These are phyloP conservation scores for Sardinella longiceps DNA, from an alignment of 2,797 vertebrate species.

Conservation along the genomic window DNA sequence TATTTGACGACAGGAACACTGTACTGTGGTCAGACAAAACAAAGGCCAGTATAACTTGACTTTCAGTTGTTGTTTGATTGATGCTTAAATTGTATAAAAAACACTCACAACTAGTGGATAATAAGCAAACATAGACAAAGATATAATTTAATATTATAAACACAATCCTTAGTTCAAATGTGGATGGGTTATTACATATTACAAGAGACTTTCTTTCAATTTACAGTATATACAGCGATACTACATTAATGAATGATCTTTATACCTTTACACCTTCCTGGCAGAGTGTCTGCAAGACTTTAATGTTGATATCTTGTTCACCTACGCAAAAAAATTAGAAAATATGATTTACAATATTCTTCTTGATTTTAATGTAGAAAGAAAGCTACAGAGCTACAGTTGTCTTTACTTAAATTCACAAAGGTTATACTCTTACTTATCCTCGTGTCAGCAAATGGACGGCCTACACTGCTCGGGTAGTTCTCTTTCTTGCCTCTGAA, in stretches of 20 bases:
- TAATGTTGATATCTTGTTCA: conserved; percentile 82
- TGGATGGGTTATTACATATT: no score
- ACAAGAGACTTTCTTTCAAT: no score
- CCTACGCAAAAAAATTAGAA: conserved; percentile 61
- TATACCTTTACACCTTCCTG: conserved; percentile 87
- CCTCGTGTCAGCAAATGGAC: conserved; percentile 83
- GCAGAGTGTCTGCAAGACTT: conserved; percentile 83
- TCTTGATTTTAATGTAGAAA: not conserved
- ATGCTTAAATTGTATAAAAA: no score
- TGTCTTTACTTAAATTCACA: not conserved
- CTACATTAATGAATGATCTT: not conserved
- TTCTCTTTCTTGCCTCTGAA: conserved; percentile 91
- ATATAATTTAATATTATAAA: no score
- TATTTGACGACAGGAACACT: conserved; percentile 88
- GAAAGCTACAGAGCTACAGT: no score
- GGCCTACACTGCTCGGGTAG: conserved; percentile 80
- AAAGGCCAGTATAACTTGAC: not conserved
- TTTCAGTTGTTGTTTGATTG: not conserved
- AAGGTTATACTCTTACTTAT: conserved; percentile 74
- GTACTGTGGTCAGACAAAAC: conserved; percentile 74
- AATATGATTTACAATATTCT: not conserved
- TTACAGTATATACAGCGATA: no score
- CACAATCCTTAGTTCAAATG: no score
- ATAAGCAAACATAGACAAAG: no score
- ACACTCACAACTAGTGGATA: no score